These are phyloP conservation scores for Ectropis crepuscularia DNA, from an alignment of 2,888 invertebrate species.

Conservation along the genomic window DNA sequence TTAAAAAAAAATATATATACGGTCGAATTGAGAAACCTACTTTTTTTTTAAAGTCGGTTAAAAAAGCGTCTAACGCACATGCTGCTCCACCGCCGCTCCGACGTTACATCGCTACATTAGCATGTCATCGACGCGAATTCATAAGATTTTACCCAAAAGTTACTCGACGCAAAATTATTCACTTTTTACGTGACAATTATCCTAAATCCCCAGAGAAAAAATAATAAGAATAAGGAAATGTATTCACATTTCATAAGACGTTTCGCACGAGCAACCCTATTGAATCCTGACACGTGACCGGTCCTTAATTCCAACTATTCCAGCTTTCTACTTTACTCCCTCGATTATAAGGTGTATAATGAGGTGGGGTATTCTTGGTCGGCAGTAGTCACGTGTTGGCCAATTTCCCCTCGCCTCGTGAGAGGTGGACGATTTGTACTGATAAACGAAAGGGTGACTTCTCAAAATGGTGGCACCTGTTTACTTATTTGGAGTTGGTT, in stretches of 20 bases:
- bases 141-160: background rate
- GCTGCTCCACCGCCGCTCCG: no score
- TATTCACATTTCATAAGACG: slow-evolving; percentile 65
- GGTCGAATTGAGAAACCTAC: no score
- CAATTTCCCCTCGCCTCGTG: slow-evolving; percentile 59
- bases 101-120: no score
- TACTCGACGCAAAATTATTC: background rate
- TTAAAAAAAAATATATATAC: no score
- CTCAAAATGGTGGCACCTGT: slow-evolving; percentile 40
- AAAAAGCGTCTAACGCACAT: no score
- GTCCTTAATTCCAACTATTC: slow-evolving; percentile 30
- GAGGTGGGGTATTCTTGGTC: slow-evolving; percentile 27
- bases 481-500: background rate
- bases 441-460: slow-evolving; percentile 33
- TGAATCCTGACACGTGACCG: slow-evolving; percentile 60
- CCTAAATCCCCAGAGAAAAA: slow-evolving; percentile 57
- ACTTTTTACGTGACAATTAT: slow-evolving; percentile 31
- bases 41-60: no score
- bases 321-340: slow-evolving; percentile 40
- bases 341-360: slow-evolving; percentile 39
- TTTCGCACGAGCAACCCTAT: slow-evolving; percentile 67
- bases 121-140: no score
- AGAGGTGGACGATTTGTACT: slow-evolving; percentile 38
- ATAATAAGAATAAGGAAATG: no score
- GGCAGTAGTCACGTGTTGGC: slow-evolving; percentile 59